These are phyloP conservation scores for Ophthalmolycus amberensis DNA, from an alignment of 2,113 vertebrate genomes.

Conservation along the genomic window DNA sequence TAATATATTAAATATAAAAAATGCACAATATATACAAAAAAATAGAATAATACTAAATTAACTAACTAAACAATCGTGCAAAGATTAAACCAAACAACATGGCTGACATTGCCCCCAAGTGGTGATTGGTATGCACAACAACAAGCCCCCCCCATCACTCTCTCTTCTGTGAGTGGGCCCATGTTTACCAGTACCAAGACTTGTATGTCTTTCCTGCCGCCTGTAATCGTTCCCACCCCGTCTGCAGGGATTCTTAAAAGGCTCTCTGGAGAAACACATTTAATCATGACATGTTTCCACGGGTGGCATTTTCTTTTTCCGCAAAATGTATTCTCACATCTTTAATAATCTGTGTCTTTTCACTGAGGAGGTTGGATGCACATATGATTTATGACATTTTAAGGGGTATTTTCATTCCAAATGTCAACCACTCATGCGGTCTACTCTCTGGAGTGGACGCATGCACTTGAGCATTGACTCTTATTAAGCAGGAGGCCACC, in stretches of 20 bases:
- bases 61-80: no score
- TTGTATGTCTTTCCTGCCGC: neutral
- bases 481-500: neutral
- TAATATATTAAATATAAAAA: no score
- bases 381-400: conserved; percentile 42
- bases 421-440: conserved; percentile 35
- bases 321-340: conserved; percentile 1
- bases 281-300: neutral
- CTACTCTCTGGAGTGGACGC: neutral
- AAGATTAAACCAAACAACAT: no score
- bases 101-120: neutral
- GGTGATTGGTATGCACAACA: neutral
- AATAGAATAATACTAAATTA: no score
- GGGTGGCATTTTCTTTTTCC: conserved; percentile 7
- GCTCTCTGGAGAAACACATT: conserved; percentile 14
- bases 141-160: neutral
- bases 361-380: conserved; percentile 9
- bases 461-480: neutral
- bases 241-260: neutral
- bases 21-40: no score
- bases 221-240: neutral
- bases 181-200: neutral
- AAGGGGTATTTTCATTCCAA: conserved; percentile 21
- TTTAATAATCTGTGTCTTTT: conserved; percentile 33
- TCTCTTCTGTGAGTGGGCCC: neutral